A percentile compares a stretch with the other conserved stretches of the same genome.
These are phyloP conservation scores for Python bivittatus DNA, from an alignment of 2,113 vertebrate genomes.

Conservation along the genomic window DNA sequence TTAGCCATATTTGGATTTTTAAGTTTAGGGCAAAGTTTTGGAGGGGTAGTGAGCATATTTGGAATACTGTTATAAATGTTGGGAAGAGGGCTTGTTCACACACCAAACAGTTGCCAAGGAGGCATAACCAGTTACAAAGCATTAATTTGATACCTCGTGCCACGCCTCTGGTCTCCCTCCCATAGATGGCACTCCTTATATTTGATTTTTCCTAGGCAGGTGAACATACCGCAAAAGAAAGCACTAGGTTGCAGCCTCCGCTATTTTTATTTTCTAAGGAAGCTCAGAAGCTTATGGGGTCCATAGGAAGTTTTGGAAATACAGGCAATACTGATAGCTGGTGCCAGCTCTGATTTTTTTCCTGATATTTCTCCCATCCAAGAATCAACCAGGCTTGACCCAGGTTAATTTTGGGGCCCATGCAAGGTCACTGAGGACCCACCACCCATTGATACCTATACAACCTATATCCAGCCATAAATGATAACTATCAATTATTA, in stretches of 20 bases:
- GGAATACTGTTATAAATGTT: neutral
- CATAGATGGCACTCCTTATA: neutral
- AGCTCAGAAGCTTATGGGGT: neutral
- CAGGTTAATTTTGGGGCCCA: neutral
- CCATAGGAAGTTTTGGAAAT: neutral
- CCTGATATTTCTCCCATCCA: neutral
- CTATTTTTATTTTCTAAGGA: neutral
- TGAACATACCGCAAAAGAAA: neutral
- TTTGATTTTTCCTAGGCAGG: neutral
- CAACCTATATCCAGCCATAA: neutral
- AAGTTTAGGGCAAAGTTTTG: neutral
- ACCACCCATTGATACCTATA: neutral
- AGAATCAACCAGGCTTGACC: neutral
- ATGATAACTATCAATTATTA: neutral
- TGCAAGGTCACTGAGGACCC: neutral
- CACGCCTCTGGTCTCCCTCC: neutral
- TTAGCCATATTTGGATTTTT: neutral
- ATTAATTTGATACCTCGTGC: no score
- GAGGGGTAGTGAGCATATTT: neutral
- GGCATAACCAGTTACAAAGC: neutral
- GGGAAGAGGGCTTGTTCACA: neutral
- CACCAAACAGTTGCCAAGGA: neutral
- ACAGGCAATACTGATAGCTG: neutral
- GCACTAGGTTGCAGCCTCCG: neutral
- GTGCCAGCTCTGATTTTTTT: neutral